Percentiles rank a stretch among this genome's conserved stretches.
Conservation (phyloP, 2,797 vertebrate genomes). For the Aplochiton taeniatus region DNA sequence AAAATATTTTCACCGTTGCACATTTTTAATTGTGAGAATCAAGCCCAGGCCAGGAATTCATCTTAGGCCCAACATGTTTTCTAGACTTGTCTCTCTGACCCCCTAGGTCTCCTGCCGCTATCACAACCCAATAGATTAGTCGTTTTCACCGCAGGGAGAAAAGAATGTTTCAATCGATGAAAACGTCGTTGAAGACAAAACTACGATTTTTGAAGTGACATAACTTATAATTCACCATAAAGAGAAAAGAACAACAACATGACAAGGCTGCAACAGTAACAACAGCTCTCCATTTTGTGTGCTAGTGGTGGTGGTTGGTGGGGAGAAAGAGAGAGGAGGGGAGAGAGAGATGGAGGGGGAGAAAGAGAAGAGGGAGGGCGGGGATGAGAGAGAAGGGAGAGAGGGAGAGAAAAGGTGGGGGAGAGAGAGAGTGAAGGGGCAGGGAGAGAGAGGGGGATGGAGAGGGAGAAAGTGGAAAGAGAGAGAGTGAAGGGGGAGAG, state of each 20-base stretch:
- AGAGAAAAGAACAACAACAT: too few relatives aligned
- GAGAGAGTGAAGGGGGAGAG: background rate
- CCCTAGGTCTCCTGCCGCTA: conserved; percentile 58
- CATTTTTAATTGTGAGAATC: background rate
- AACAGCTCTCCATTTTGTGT: too few relatives aligned
- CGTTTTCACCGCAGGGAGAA: conserved; percentile 60
- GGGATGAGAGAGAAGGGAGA: background rate
- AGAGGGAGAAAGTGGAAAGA: background rate
- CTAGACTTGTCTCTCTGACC: conserved; percentile 59
- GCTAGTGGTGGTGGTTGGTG: too few relatives aligned
- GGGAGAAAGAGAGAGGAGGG: background rate
- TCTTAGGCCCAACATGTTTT: conserved; percentile 57
- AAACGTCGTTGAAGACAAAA: conserved; percentile 76
- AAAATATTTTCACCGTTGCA: too few relatives aligned
- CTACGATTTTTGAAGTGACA: too few relatives aligned
- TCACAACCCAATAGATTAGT: conserved; percentile 68
- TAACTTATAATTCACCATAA: too few relatives aligned
- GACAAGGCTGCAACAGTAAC: too few relatives aligned
- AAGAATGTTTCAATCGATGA: conserved; percentile 76
- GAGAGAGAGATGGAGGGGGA: background rate
- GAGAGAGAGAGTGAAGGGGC: background rate
- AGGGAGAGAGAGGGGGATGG: background rate
- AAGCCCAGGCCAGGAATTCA: conserved; percentile 48
- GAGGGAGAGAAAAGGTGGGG: too few relatives aligned
- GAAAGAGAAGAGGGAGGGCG: background rate